Evolutionary conservation across 2,888 invertebrate species (phyloP), one percentile per base, ranked within the genome.

Genomic region (Tridacna crocea): DNA sequence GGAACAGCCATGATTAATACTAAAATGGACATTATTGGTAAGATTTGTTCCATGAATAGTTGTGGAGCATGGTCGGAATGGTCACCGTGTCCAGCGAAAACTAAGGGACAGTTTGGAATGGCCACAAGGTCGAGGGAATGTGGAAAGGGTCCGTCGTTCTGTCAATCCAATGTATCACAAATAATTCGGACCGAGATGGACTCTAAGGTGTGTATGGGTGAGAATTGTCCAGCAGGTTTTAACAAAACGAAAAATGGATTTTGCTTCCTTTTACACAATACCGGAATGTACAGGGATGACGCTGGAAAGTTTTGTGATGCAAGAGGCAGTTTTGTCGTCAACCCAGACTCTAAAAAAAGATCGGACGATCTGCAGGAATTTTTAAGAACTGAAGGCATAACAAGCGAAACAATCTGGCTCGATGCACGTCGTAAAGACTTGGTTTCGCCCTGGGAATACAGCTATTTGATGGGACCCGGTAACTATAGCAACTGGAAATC

Each of bases 61-160:
- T 58, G 72, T 26, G 27, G 58, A 12, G 72, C 24, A 58, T 72
- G 72, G 72, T 58, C 58, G 15, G 72, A 27, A 55, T 72, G 72
- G 72, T 72, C 72, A 17, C 15, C 26, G 17, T 72, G 72, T 58
- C 26, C 72, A 0, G 72, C 26, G 0, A 3, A 58, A 2, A n/a
- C n/a, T 4, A 72, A 13, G 17, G 27, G 72, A n/a, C 51, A 26
- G 22, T 72, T 72, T 55, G 72, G 72, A 58, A 58, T 58, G 26
- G 58, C 58, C n/a, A 72, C 51, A n/a, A 55, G 72, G 12, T 24
- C 72, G 4, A 72, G 72, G 27, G 26, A 24, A 48, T 72, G 72
- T 26, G 72, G 72, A 36, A n/a, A n/a, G 11, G 58, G 72, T 17
- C 58, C 72, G 19, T 15, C 3, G 17, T 22, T 72, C 12, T 72